Evolutionary conservation across 2,113 vertebrate genomes (phyloP).

Genomic region (Anas platyrhynchos): DNA sequence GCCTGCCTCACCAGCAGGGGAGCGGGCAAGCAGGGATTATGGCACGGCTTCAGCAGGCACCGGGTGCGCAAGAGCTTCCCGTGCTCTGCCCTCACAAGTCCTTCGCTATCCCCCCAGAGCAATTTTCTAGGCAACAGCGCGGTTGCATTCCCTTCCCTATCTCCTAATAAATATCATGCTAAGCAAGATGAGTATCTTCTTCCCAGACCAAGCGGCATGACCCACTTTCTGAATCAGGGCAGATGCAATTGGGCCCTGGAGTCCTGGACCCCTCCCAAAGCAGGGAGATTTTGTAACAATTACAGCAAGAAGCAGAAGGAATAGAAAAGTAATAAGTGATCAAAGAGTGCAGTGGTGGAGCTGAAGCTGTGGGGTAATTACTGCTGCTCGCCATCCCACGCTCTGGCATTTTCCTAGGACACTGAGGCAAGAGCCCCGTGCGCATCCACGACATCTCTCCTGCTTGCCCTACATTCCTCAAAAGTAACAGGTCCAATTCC

Average conservation of each 20-base stretch:
- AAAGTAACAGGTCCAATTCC: constrained; percentile 36
- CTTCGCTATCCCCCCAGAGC: constrained; percentile 47
- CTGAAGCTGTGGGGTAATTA: constrained; percentile 37
- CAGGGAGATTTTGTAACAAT: constrained; percentile 73
- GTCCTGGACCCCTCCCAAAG: constrained; percentile 68
- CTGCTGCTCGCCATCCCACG: constrained; percentile 21
- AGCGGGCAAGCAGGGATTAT: background rate
- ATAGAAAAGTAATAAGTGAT: constrained; percentile 74
- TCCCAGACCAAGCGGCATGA: constrained; percentile 76
- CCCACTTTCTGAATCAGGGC: constrained; percentile 80
- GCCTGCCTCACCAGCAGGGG: background rate
- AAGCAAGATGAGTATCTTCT: constrained; percentile 71
- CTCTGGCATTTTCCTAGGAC: constrained; percentile 41
- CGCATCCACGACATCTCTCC: background rate
- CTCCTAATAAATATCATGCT: constrained; percentile 74
- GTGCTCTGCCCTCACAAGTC: constrained; percentile 65
- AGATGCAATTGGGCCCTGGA: constrained; percentile 70
- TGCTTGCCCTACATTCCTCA: constrained; percentile 42
- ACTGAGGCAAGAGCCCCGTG: background rate
- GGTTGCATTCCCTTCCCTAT: constrained; percentile 68
- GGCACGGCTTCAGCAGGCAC: constrained; percentile 10
- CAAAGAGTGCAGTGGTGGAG: constrained; percentile 48
- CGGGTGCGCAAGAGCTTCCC: background rate
- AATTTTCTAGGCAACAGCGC: constrained; percentile 58
- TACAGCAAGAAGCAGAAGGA: constrained; percentile 68